Evolutionary conservation across 2,888 invertebrate species (phyloP).

Genomic region (Nysson spinosus): DNA sequence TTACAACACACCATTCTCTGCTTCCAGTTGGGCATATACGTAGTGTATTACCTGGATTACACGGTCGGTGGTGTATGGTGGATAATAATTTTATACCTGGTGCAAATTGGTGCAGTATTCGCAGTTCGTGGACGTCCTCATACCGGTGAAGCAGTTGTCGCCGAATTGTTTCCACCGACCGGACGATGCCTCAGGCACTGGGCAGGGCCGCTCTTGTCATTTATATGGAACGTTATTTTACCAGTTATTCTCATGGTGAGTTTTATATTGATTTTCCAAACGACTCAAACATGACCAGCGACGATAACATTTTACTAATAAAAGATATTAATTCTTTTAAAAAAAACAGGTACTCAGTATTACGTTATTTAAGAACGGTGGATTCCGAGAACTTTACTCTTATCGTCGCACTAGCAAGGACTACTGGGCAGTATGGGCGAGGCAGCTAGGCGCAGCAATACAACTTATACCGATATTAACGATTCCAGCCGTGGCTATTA

Average conservation of each 20-base stretch:
- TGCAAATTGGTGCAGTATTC: constrained; percentile 89
- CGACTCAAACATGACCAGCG: too few relatives aligned
- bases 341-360: constrained; percentile 81
- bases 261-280: too few relatives aligned
- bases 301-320: too few relatives aligned
- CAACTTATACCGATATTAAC: constrained; percentile 87
- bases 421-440: constrained; percentile 89
- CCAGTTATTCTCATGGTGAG: constrained; percentile 88
- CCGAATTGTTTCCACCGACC: constrained; percentile 81
- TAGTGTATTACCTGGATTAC: constrained; percentile 92
- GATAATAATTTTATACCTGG: constrained; percentile 87
- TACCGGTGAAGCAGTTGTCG: constrained; percentile 86
- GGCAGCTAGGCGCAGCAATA: constrained; percentile 85
- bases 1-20: too few relatives aligned
- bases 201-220: constrained; percentile 86
- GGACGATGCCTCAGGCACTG: constrained; percentile 78
- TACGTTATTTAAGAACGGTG: constrained; percentile 85
- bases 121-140: constrained; percentile 92
- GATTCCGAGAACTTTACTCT: constrained; percentile 83
- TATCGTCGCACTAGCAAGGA: constrained; percentile 82
- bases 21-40: constrained; percentile 85
- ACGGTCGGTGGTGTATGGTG: constrained; percentile 92
- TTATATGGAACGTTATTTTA: constrained; percentile 92
- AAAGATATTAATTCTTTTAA: constrained; percentile 27
- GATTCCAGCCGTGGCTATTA: constrained; percentile 85